These are phyloP conservation scores for Dysdera silvatica DNA, from an alignment of 1,140 invertebrate genomes.

Conservation along the genomic window DNA sequence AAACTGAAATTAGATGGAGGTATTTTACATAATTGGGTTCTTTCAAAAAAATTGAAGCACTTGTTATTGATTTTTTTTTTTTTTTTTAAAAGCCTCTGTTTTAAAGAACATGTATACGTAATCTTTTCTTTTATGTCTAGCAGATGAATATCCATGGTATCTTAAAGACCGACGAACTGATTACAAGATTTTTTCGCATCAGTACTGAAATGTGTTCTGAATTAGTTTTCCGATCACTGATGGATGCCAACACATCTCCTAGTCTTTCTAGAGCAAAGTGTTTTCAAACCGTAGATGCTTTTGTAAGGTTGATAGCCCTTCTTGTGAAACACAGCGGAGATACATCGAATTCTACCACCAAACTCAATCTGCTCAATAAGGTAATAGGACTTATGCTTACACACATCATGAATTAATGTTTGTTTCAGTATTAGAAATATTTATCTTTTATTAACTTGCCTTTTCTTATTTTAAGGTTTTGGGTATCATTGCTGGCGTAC, in stretches of 20 bases:
- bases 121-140: constrained; percentile 40
- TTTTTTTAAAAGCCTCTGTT: too few species aligned
- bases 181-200: constrained; percentile 92
- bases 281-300: constrained; percentile 91
- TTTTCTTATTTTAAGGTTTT: constrained; percentile 52
- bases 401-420: neutral
- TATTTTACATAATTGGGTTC: too few species aligned
- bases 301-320: constrained; percentile 84
- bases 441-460: neutral
- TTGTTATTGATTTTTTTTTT: too few species aligned
- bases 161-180: constrained; percentile 92
- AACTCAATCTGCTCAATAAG: constrained; percentile 94
- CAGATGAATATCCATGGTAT: constrained; percentile 96
- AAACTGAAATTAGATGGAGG: too few species aligned
- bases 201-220: constrained; percentile 96
- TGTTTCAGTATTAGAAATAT: neutral
- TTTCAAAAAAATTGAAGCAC: too few species aligned
- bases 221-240: constrained; percentile 76
- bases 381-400: constrained; percentile 46
- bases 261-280: constrained; percentile 75
- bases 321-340: constrained; percentile 92
- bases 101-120: too few species aligned
- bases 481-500: constrained; percentile 87
- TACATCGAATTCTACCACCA: constrained; percentile 76
- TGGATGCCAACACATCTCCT: constrained; percentile 31